A percentile compares a stretch with the other conserved stretches of the same genome.
Conservation (phyloP, 1,140 invertebrate species). For the Drosophila subpulchrella region DNA sequence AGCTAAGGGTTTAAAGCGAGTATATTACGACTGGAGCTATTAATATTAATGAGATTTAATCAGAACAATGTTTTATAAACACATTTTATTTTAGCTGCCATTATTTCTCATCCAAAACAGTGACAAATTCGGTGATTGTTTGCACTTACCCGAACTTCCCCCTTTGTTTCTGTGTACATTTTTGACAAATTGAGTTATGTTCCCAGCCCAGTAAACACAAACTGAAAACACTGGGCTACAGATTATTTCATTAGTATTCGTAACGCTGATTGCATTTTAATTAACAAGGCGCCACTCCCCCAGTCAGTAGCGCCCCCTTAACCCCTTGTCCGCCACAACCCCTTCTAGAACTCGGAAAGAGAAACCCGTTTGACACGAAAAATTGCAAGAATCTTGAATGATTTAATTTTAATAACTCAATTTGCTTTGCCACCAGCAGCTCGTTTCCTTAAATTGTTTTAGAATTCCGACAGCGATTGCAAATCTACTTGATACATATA, state of each 20-base stretch:
- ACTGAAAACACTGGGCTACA: constrained; percentile 24
- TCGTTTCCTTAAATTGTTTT: constrained; percentile 65
- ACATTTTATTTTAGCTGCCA: not conserved
- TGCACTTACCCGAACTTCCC: not conserved
- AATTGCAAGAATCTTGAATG: constrained; percentile 58
- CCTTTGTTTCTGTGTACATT: constrained; percentile 13
- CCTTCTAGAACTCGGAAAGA: constrained; percentile 1
- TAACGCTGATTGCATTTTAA: constrained; percentile 78
- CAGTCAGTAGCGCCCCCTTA: constrained; percentile 12
- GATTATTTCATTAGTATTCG: constrained; percentile 75
- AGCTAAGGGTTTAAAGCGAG: not conserved
- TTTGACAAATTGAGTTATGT: constrained; percentile 46
- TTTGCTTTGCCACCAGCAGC: constrained; percentile 37
- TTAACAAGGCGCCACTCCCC: constrained; percentile 69
- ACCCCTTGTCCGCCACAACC: not conserved
- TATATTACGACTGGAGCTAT: not conserved
- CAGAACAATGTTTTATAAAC: not conserved
- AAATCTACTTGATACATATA: constrained; percentile 40
- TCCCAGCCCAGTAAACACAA: constrained; percentile 8
- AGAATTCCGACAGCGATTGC: constrained; percentile 28
- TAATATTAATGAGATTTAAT: not conserved
- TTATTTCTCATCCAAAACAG: not conserved
- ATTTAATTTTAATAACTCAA: constrained; percentile 75
- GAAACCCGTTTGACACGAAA: constrained; percentile 67
- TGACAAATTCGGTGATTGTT: constrained; percentile 8